These are phyloP conservation scores for Gymnorhina tibicen DNA, from an alignment of 2,113 vertebrate species.

Conservation along the genomic window DNA sequence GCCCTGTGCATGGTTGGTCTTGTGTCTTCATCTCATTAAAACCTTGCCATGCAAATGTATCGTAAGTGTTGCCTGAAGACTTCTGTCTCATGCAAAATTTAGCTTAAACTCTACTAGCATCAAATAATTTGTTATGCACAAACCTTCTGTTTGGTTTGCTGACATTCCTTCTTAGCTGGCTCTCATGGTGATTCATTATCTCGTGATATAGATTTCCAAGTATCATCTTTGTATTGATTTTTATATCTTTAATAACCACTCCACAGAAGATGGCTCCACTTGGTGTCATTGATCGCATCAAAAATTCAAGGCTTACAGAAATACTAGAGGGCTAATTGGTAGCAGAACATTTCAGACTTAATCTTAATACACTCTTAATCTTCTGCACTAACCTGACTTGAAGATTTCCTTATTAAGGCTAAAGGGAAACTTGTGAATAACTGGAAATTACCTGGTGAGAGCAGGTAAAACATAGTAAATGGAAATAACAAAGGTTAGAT, in stretches of 20 bases:
- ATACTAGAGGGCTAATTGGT: slow-evolving; percentile 83
- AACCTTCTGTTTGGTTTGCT: slow-evolving; percentile 79
- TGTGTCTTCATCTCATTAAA: slow-evolving; percentile 76
- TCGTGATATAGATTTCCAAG: slow-evolving; percentile 80
- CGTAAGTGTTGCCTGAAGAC: slow-evolving; percentile 71
- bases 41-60: slow-evolving; percentile 73
- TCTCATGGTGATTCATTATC: slow-evolving; percentile 81
- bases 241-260: slow-evolving; percentile 86
- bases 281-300: slow-evolving; percentile 85
- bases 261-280: slow-evolving; percentile 80
- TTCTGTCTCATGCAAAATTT: slow-evolving; percentile 78
- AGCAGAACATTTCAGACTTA: slow-evolving; percentile 77
- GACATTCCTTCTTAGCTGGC: slow-evolving; percentile 72
- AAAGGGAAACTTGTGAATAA: slow-evolving; percentile 37
- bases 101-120: slow-evolving; percentile 68
- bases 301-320: slow-evolving; percentile 87
- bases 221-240: slow-evolving; percentile 86
- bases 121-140: slow-evolving; percentile 74
- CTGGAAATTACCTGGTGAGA: slow-evolving; percentile 63
- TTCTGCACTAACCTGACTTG: slow-evolving; percentile 71
- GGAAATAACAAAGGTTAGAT: neutral
- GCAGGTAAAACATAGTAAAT: neutral
- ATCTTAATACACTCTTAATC: slow-evolving; percentile 80
- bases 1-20: slow-evolving; percentile 37
- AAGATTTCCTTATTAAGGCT: slow-evolving; percentile 63